phyloP scores from a whole-genome alignment of 2,113 vertebrate genomes.

The Hystrix cristata region DNA sequence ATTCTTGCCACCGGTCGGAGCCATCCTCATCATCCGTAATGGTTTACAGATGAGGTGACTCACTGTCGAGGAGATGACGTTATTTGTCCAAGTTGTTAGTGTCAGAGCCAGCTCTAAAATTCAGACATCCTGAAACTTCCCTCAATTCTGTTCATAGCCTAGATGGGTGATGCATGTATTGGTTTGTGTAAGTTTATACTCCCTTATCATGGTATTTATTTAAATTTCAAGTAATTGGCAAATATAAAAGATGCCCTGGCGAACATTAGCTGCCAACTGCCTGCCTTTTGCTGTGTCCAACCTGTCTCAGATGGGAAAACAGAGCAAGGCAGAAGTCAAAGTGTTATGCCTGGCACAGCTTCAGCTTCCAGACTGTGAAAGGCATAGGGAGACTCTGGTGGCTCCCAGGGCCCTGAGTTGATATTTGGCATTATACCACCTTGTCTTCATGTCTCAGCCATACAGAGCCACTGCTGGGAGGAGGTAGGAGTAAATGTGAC shows the following conservation, averaged over 20 bases:
- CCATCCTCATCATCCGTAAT: not conserved
- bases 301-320: not conserved
- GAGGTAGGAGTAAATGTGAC: not conserved
- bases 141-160: not conserved
- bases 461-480: not conserved
- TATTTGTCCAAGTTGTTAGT: not conserved
- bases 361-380: not conserved
- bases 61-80: not conserved
- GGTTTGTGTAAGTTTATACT: not conserved
- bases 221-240: not conserved
- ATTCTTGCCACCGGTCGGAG: not conserved
- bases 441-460: accelerated
- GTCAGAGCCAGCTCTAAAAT: slow-evolving; percentile 6
- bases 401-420: not conserved
- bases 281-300: not conserved
- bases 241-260: not conserved
- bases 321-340: not conserved
- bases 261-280: not conserved
- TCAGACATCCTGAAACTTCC: not conserved
- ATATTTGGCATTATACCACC: not conserved
- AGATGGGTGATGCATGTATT: not conserved
- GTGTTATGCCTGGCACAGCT: not conserved
- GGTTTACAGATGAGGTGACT: not conserved
- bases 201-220: not conserved
- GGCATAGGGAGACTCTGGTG: not conserved